These are phyloP conservation scores for Brienomyrus longianalis DNA, from an alignment of 2,113 vertebrate genomes.

Conservation along the genomic window DNA sequence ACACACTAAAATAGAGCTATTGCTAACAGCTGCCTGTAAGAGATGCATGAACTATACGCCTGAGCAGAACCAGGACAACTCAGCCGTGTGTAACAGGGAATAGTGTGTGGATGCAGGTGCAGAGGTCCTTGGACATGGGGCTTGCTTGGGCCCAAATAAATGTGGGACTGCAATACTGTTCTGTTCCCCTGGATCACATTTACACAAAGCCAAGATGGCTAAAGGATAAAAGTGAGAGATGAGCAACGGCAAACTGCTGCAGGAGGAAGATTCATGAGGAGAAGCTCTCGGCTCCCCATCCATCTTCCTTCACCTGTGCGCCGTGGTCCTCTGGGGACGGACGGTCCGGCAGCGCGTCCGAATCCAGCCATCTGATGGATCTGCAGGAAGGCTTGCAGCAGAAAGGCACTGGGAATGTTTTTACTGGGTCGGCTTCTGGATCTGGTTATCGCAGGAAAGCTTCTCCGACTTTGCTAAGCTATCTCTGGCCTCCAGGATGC, in stretches of 20 bases:
- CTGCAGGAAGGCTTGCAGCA: conserved; percentile 60
- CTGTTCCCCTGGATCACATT: not conserved
- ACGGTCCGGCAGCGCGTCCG: conserved; percentile 45
- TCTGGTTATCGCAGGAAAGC: conserved; percentile 66
- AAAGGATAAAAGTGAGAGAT: conserved; percentile 29
- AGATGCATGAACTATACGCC: not conserved
- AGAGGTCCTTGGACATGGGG: not conserved
- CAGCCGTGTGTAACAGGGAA: conserved; percentile 1
- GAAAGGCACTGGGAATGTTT: conserved; percentile 59
- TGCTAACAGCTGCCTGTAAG: not conserved
- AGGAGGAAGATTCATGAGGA: conserved; percentile 53
- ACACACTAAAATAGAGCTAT: not conserved
- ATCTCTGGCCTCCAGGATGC: not conserved
- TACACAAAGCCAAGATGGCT: not conserved
- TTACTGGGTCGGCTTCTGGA: conserved; percentile 63
- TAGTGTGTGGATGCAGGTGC: not conserved
- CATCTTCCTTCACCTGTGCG: conserved; percentile 55
- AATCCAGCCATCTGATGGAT: conserved; percentile 62
- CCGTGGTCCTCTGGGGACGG: conserved; percentile 47
- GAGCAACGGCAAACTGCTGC: not conserved
- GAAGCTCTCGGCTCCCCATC: conserved; percentile 45
- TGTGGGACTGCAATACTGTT: not conserved
- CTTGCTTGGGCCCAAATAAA: not conserved
- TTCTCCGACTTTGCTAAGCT: conserved; percentile 32
- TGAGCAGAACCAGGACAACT: not conserved